Evolutionary conservation across 2,797 vertebrate species (phyloP).

Genomic region (Cynopterus sphinx): DNA sequence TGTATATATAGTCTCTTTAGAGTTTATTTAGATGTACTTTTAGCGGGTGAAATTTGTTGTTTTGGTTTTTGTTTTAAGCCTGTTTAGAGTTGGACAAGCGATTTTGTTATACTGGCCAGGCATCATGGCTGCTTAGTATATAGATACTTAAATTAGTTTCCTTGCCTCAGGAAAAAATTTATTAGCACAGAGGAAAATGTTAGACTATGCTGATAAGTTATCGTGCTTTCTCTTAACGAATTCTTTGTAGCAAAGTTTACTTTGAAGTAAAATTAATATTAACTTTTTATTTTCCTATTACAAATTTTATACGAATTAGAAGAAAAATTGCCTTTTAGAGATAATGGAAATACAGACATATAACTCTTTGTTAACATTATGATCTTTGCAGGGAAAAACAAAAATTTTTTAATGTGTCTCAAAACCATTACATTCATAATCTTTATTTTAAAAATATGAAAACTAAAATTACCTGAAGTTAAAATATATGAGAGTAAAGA

Average conservation of each 20-base stretch:
- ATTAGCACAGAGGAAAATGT: not conserved
- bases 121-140: not conserved
- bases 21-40: constrained; percentile 45
- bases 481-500: not conserved
- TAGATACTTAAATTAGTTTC: not conserved
- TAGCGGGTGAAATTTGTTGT: constrained; percentile 65
- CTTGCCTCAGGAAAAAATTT: constrained; percentile 17
- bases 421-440: not conserved
- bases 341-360: not conserved
- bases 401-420: not conserved
- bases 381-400: not conserved
- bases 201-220: not conserved
- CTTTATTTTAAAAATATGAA: constrained; percentile 52
- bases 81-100: not conserved
- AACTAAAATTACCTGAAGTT: not conserved
- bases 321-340: constrained; percentile 2
- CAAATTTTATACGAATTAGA: constrained; percentile 7
- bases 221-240: not conserved
- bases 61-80: constrained; percentile 42
- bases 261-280: not conserved
- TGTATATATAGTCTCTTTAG: not conserved
- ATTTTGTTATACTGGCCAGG: not conserved
- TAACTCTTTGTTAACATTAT: not conserved
- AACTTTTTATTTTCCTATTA: constrained; percentile 9
- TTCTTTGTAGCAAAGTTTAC: not conserved